Conservation (phyloP, 2,113 vertebrate species). For the Girardinichthys multiradiatus region DNA sequence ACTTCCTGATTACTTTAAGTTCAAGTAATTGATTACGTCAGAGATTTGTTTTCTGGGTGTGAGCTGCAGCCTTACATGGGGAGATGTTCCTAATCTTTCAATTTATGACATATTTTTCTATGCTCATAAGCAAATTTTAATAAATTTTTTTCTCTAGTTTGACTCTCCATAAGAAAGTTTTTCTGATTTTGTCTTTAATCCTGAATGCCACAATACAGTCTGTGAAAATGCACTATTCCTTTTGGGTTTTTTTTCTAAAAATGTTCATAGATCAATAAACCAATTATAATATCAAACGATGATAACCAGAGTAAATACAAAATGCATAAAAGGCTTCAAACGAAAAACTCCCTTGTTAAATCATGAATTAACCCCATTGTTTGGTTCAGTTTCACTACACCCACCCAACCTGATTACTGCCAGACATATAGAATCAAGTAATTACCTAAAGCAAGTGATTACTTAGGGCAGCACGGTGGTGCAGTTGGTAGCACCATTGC, state of each 20-base stretch:
- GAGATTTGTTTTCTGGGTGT: not conserved
- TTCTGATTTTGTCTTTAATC: not conserved
- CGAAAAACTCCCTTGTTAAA: not conserved
- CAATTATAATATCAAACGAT: not conserved
- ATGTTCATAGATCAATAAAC: not conserved
- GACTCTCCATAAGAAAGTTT: not conserved
- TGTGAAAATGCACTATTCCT: not conserved
- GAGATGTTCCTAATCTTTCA: not conserved
- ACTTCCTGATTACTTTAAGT: conserved; percentile 17
- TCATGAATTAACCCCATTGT: not conserved
- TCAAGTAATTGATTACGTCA: conserved; percentile 32
- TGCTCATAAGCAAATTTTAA: not conserved
- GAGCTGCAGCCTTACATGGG: not conserved
- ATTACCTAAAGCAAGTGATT: not conserved
- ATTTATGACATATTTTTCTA: too few species aligned
- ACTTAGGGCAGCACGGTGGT: too few species aligned
- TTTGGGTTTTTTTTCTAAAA: not conserved
- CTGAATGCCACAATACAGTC: not conserved
- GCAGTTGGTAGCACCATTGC: too few species aligned
- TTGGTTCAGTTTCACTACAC: not conserved
- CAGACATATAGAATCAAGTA: too few species aligned
- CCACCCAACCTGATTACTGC: too few species aligned
- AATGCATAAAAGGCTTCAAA: not conserved
- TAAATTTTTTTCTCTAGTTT: not conserved
- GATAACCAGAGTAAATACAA: not conserved